Evolutionary conservation across 1,140 invertebrate species (phyloP), one percentile per base, ranked within the genome.

Genomic region (Drosophila leontia): DNA sequence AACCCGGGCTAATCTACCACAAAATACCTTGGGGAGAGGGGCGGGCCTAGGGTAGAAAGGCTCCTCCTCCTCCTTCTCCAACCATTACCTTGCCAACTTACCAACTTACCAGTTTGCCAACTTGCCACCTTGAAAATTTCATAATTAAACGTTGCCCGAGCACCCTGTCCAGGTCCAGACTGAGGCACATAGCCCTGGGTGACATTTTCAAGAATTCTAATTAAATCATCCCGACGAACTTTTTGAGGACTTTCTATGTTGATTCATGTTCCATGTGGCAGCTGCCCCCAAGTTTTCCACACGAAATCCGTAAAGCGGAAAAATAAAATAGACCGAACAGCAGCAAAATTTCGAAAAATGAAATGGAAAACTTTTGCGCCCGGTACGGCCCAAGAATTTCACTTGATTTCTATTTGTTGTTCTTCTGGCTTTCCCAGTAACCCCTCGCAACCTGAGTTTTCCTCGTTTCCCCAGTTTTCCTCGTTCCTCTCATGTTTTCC

Each of bases 141-240:
- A 87, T 87, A 87, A 87, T 87, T 87, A 90, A 87, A 87, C 75
- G 64, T 71, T 78, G 76, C 76, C 75, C 65, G 35, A 56, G 53
- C 45, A 44, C 34, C 35, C 34, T 32, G 34, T 13, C 64, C 50
- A 47, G 45, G 42, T n/a, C 64, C 50, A 47, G 45, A 29, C 65
- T 23, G 48, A 53, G 48, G 48, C 74, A 42, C 56, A 65, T 70
- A 47, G 78, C 71, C 60, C 50, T 60, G 67, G 65, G 47, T 75
- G 77, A 82, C 62, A 88, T 87, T 80, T 88, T 88, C 82, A 88
- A 88, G 84, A 88, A 88, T 90, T 88, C 84, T 90, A 88, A 88
- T 88, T 88, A 88, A 88, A 88, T 88, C 84, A 88, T 90, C 86
- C 75, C 82, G 26, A 75, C 53, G 67, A 88, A 90, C 74, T 88